Conservation (phyloP, 2,113 vertebrate genomes). For the Salvelinus sp. region DNA sequence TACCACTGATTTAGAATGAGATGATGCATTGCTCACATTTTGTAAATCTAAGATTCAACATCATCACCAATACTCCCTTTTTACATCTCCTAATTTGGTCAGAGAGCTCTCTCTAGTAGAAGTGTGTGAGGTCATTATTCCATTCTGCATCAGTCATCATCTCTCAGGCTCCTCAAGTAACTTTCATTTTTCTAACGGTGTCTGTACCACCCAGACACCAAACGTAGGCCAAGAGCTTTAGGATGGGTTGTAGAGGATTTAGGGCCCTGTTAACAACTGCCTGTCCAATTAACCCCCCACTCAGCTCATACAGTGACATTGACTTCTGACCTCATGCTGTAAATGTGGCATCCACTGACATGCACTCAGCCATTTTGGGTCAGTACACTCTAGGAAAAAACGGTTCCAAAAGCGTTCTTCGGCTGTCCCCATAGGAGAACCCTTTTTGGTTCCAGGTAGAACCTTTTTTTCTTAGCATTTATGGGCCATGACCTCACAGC, state of each 20-base stretch:
- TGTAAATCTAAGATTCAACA: neutral
- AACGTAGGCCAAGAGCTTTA: neutral
- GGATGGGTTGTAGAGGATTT: constrained; percentile 16
- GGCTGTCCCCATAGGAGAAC: no score
- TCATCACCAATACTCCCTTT: neutral
- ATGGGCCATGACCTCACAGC: no score
- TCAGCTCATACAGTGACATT: no score
- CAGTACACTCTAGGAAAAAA: no score
- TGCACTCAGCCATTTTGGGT: neutral
- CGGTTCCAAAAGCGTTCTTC: no score
- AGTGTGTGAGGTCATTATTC: constrained; percentile 21
- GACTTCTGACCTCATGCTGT: neutral
- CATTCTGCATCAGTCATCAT: neutral
- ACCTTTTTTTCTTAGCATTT: no score
- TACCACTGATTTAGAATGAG: neutral
- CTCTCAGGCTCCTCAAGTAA: neutral
- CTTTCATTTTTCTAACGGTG: neutral
- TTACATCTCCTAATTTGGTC: constrained; percentile 26
- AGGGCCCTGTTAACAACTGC: neutral
- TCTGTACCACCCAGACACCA: neutral
- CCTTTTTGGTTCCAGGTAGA: no score
- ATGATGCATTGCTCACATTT: neutral
- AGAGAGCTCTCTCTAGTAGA: constrained; percentile 3
- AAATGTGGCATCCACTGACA: neutral
- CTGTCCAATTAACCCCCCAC: constrained; percentile 12